These are phyloP conservation scores for Monopis laevigella DNA, from an alignment of 2,888 invertebrate species.

Conservation along the genomic window DNA sequence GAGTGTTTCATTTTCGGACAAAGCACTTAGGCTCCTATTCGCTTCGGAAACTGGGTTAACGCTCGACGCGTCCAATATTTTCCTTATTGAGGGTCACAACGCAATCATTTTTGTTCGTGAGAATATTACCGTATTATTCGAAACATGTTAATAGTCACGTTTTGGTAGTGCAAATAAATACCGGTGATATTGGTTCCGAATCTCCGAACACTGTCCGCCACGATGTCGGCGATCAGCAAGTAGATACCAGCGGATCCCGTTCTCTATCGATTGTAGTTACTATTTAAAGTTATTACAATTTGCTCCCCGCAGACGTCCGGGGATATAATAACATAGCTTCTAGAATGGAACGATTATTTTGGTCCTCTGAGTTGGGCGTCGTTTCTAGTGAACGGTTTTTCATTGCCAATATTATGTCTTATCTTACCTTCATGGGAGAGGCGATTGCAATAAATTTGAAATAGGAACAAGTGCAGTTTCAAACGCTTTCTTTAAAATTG, in stretches of 20 bases:
- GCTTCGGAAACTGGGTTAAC: slow-evolving; percentile 13
- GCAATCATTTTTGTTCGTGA: slow-evolving; percentile 6
- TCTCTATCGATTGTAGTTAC: slow-evolving; percentile 3
- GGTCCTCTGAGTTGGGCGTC: slow-evolving; percentile 32
- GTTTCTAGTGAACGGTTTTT: slow-evolving; percentile 41
- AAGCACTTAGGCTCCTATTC: slow-evolving; percentile 15
- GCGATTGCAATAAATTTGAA: slow-evolving; percentile 63
- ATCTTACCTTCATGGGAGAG: slow-evolving; percentile 3
- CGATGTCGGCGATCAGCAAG: neutral
- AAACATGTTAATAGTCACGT: neutral
- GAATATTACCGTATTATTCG: neutral
- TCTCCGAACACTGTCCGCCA: neutral
- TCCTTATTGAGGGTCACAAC: slow-evolving; percentile 8
- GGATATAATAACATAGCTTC: slow-evolving; percentile 9
- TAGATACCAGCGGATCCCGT: neutral
- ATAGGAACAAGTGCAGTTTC: slow-evolving; percentile 44
- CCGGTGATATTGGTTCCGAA: neutral
- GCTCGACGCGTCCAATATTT: slow-evolving; percentile 8
- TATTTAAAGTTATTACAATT: slow-evolving; percentile 22
- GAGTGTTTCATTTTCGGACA: slow-evolving; percentile 24
- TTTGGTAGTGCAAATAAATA: neutral
- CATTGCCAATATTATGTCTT: slow-evolving; percentile 33
- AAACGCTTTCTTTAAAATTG: slow-evolving; percentile 56
- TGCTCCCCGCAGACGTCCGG: slow-evolving; percentile 23
- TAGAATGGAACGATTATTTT: slow-evolving; percentile 27